Percentiles rank a stretch among this genome's conserved stretches.
Evolutionary conservation across 2,797 vertebrate genomes (phyloP).

Genomic region (Rhyacichthys aspro): DNA sequence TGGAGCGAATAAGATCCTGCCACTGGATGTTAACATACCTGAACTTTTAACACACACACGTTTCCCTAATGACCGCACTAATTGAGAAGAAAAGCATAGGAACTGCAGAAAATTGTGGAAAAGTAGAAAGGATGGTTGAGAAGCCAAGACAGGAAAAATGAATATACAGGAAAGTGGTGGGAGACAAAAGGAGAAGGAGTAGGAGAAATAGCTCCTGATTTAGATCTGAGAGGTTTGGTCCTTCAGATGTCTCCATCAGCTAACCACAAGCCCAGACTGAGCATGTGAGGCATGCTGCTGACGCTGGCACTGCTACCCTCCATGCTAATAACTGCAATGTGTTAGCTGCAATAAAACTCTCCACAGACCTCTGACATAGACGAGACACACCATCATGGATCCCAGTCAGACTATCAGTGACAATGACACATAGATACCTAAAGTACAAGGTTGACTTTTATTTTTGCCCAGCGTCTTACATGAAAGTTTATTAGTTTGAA

Average conservation of each 20-base stretch:
- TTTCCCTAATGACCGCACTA: slow-evolving; percentile 5
- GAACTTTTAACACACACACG: slow-evolving; percentile 20
- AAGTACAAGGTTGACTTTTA: slow-evolving; percentile 4
- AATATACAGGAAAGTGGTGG: slow-evolving; percentile 30
- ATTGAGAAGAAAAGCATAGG: slow-evolving; percentile 17
- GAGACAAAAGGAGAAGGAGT: slow-evolving; percentile 33
- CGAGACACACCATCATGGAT: slow-evolving; percentile 28
- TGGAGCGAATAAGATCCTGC: slow-evolving; percentile 28
- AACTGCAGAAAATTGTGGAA: slow-evolving; percentile 6
- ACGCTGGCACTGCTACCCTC: slow-evolving; percentile 73
- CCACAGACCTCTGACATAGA: slow-evolving; percentile 41
- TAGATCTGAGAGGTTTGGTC: slow-evolving; percentile 80
- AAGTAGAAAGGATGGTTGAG: slow-evolving; percentile 11
- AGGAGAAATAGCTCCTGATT: slow-evolving; percentile 75
- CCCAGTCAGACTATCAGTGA: slow-evolving; percentile 20
- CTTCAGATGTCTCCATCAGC: slow-evolving; percentile 83
- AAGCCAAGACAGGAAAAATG: slow-evolving; percentile 20
- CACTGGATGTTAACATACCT: slow-evolving; percentile 20
- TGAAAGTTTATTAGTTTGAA: background rate
- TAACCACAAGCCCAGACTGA: slow-evolving; percentile 79
- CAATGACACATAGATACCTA: slow-evolving; percentile 36
- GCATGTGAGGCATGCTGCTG: slow-evolving; percentile 81
- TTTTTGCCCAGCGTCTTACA: too few relatives aligned
- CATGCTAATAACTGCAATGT: slow-evolving; percentile 83
- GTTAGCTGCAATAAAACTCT: slow-evolving; percentile 76